Percentiles rank a stretch among this genome's conserved stretches.
Conservation (phyloP, 2,113 vertebrate species). For the Garra rufa region DNA sequence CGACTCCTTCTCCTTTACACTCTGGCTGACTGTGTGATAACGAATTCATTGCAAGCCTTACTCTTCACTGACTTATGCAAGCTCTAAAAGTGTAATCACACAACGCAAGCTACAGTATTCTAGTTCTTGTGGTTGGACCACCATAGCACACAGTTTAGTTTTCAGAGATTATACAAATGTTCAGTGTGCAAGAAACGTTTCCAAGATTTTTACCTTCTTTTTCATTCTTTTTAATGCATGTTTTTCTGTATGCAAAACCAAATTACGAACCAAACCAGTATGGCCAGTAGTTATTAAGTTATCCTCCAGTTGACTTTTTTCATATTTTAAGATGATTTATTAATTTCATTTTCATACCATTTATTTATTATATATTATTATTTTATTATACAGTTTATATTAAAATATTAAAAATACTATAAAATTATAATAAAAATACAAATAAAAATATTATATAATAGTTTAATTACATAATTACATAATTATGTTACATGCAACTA, state of each 20-base stretch:
- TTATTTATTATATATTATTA: not conserved
- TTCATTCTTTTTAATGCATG: not conserved
- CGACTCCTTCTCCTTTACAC: not conserved
- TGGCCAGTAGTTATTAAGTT: not conserved
- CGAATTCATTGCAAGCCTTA: not conserved
- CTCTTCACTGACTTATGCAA: constrained; percentile 15
- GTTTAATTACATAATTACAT: no score
- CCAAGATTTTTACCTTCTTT: not conserved
- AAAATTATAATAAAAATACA: no score
- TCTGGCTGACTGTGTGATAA: constrained; percentile 13
- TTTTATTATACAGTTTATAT: not conserved
- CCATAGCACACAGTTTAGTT: constrained; percentile 15
- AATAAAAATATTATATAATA: no score
- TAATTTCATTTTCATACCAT: no score
- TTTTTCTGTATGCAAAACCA: not conserved
- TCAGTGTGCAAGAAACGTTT: not conserved
- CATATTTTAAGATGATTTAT: no score
- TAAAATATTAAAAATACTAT: no score
- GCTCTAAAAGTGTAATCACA: constrained; percentile 40
- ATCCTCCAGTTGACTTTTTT: not conserved
- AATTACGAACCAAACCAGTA: not conserved
- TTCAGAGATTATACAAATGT: constrained; percentile 17
- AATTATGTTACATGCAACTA: no score
- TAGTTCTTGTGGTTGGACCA: constrained; percentile 34
- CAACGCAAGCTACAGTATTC: constrained; percentile 12